Evolutionary conservation across 2,888 invertebrate genomes (phyloP), one percentile per base, ranked within the genome.

Genomic region (Liodrosophila aerea): DNA sequence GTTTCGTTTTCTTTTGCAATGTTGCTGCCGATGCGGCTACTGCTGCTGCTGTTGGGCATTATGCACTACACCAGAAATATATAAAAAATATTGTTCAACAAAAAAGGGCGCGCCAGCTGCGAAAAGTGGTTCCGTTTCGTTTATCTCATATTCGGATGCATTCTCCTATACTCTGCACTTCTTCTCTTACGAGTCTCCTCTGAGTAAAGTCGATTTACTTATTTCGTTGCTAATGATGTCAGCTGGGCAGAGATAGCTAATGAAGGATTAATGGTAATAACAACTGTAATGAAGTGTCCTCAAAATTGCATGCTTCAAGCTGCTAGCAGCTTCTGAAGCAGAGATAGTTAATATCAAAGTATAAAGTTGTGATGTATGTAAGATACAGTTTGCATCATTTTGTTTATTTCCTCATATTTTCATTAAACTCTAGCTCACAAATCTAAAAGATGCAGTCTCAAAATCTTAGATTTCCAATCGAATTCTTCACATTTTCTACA

Each of bases 81-180:
- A 30, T 1, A 34, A 45, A 64, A 60, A 50, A 27, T n/a, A n/a
- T n/a, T 33, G 8, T 22, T 22, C 22, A 53, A 57, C 62, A 62
- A 62, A 61, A 60, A 81, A 73, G 71, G 71, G 63, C 64, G 57
- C 67, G 64, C 67, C 66, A 74, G 69, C 75, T 76, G 72, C 65
- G 69, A 78, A 77, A 71, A 72, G 78, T 73, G 81, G 82, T 87
- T 87, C 86, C 86, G 84, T 85, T 82, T 85, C 86, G 78, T 87
- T 87, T 87, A 87, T 87, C 86, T 83, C 68, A 68, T 70, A 57
- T 64, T 69, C 53, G 69, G 65, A 58, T 54, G 78, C 75, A 61
- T 57, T 78, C 56, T 54, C 50, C 39, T 29, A 33, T 13, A 36
- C 49, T 50, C 22, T 22, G 18, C n/a, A 16, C 7, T n/a, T 45